Percentiles rank a stretch among this genome's conserved stretches.
Evolutionary conservation across 1,140 invertebrate genomes (phyloP).

Genomic region (Tribolium castaneum): DNA sequence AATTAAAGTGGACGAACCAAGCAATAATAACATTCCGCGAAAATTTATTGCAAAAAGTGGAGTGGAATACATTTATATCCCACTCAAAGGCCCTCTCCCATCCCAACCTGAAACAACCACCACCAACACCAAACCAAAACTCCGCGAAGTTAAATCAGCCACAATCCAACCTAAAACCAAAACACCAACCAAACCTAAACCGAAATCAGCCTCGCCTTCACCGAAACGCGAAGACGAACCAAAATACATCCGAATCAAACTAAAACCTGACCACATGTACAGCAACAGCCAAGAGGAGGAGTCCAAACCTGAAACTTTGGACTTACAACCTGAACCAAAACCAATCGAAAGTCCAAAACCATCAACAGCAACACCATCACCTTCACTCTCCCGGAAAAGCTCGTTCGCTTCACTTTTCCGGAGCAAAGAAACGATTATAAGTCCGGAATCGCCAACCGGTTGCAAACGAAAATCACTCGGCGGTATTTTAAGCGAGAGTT

Average conservation of each 20-base stretch:
- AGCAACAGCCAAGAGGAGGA: conserved; percentile 65
- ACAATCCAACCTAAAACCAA: conserved; percentile 21
- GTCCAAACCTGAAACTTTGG: conserved; percentile 56
- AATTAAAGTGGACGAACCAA: conserved; percentile 55
- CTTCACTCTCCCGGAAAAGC: conserved; percentile 78
- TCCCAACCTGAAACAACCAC: conserved; percentile 20
- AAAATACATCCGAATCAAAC: conserved; percentile 73
- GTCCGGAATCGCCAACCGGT: conserved; percentile 73
- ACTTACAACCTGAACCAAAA: conserved; percentile 35
- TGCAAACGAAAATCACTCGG: conserved; percentile 54
- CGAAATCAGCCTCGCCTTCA: conserved; percentile 53
- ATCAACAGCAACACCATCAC: conserved; percentile 66
- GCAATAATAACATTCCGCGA: conserved; percentile 49
- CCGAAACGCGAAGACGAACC: conserved; percentile 63
- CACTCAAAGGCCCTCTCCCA: conserved; percentile 62
- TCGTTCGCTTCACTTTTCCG: conserved; percentile 84
- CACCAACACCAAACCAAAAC: conserved; percentile 31
- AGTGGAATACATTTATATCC: conserved; percentile 63
- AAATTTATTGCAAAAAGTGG: conserved; percentile 59
- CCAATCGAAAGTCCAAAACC: conserved; percentile 58
- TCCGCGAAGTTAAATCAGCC: conserved; percentile 42
- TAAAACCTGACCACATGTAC: conserved; percentile 75
- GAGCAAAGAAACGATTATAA: conserved; percentile 70
- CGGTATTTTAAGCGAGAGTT: conserved; percentile 60
- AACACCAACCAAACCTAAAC: conserved; percentile 44